Evolutionary conservation across 2,113 vertebrate genomes (phyloP).

Genomic region (Puffinus mauretanicus): DNA sequence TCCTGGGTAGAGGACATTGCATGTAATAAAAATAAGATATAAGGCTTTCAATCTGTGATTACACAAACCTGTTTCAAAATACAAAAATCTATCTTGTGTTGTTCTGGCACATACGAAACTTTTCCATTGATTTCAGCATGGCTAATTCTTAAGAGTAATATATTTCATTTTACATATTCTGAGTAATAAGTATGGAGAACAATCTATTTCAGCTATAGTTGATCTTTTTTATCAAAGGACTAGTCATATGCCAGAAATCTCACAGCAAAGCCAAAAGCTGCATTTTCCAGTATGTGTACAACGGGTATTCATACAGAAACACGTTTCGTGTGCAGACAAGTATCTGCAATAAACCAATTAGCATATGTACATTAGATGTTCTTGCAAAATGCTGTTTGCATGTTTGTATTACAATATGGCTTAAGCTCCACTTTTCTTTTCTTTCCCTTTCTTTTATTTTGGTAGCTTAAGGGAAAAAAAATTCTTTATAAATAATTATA

Average conservation of each 20-base stretch:
- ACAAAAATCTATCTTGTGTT: background rate
- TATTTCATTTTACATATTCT: background rate
- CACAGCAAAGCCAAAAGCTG: background rate
- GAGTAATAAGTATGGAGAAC: background rate
- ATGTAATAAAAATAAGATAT: background rate
- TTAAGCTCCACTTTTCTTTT: background rate
- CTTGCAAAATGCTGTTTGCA: background rate
- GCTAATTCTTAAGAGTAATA: background rate
- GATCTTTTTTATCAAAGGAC: background rate
- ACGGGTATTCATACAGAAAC: background rate
- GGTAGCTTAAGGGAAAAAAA: background rate
- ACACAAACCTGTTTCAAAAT: background rate
- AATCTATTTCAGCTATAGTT: background rate
- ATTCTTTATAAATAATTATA: background rate
- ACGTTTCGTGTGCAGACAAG: background rate
- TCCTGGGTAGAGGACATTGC: background rate
- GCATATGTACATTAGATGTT: background rate
- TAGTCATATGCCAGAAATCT: background rate
- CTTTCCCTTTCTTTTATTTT: background rate
- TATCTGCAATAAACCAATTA: background rate
- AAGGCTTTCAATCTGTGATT: constrained; percentile 13
- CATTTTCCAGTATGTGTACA: background rate
- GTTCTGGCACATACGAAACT: background rate
- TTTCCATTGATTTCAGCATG: background rate
- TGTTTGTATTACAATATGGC: background rate